phyloP scores from a whole-genome alignment of 2,888 invertebrate genomes.

The Anorthoa munda region DNA sequence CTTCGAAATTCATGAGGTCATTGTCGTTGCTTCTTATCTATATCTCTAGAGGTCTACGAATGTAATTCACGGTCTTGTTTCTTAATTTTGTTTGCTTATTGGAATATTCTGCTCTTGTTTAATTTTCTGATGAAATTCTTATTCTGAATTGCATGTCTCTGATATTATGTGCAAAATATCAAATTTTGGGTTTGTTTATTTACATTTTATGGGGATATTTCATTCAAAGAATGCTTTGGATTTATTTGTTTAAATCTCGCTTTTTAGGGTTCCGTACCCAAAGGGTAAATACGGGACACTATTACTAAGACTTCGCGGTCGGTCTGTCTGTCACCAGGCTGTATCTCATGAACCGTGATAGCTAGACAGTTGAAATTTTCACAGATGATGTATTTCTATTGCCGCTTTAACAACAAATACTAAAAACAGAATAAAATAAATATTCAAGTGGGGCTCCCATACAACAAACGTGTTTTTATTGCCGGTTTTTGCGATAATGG shows the following conservation, averaged over 20 bases:
- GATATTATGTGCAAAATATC: background rate
- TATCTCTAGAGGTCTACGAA: slow-evolving; percentile 38
- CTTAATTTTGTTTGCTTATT: slow-evolving; percentile 17
- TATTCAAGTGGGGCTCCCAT: too few species aligned
- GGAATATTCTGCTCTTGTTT: background rate
- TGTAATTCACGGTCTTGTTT: slow-evolving; percentile 18
- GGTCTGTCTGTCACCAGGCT: too few species aligned
- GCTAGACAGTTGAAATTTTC: too few species aligned
- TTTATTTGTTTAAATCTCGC: background rate
- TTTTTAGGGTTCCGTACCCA: too few species aligned
- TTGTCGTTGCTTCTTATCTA: slow-evolving; percentile 65
- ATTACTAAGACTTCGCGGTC: too few species aligned
- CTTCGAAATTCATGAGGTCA: slow-evolving; percentile 75
- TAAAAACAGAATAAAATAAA: too few species aligned
- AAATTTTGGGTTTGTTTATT: background rate
- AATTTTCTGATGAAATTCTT: slow-evolving; percentile 25
- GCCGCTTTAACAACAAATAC: too few species aligned
- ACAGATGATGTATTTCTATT: too few species aligned
- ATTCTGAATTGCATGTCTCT: background rate
- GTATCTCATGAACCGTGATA: too few species aligned
- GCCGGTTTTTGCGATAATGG: too few species aligned
- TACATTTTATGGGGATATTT: background rate
- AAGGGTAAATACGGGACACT: too few species aligned
- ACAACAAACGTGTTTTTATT: too few species aligned
- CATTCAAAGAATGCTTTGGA: slow-evolving; percentile 9